Conservation (phyloP, 1,140 invertebrate genomes). For the Popillia japonica region DNA sequence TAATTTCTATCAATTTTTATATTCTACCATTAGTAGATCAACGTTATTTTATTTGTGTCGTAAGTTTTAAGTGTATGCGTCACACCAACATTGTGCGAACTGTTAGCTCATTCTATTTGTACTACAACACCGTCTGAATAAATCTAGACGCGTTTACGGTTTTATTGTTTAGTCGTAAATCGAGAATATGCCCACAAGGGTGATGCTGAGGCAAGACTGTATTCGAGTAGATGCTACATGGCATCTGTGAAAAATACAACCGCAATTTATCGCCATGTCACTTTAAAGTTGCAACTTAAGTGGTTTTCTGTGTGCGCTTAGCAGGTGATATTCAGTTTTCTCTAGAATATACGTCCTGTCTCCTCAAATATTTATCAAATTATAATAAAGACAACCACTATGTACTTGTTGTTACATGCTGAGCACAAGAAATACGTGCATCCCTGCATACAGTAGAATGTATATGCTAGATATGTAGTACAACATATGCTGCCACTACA, state of each 20-base stretch:
- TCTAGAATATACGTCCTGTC: neutral
- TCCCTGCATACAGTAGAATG: too few species aligned
- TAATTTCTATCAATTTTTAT: too few species aligned
- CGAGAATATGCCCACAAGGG: neutral
- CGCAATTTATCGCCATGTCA: neutral
- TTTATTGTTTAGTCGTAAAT: conserved; percentile 22
- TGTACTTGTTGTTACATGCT: too few species aligned
- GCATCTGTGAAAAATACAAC: conserved; percentile 5
- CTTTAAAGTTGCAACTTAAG: conserved; percentile 14
- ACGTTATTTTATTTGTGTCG: too few species aligned
- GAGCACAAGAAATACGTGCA: too few species aligned
- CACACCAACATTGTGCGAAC: too few species aligned
- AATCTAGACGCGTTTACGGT: neutral
- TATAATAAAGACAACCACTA: too few species aligned
- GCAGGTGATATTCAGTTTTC: neutral
- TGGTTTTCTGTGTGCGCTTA: conserved; percentile 18
- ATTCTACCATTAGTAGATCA: too few species aligned
- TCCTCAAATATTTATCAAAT: neutral
- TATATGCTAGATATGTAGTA: too few species aligned
- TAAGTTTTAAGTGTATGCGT: too few species aligned
- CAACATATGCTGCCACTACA: too few species aligned
- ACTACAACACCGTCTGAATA: neutral
- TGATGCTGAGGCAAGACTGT: neutral
- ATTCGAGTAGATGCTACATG: neutral
- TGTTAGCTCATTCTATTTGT: too few species aligned